These are phyloP conservation scores for Ciconia boyciana DNA, from an alignment of 2,113 vertebrate genomes.

Conservation along the genomic window DNA sequence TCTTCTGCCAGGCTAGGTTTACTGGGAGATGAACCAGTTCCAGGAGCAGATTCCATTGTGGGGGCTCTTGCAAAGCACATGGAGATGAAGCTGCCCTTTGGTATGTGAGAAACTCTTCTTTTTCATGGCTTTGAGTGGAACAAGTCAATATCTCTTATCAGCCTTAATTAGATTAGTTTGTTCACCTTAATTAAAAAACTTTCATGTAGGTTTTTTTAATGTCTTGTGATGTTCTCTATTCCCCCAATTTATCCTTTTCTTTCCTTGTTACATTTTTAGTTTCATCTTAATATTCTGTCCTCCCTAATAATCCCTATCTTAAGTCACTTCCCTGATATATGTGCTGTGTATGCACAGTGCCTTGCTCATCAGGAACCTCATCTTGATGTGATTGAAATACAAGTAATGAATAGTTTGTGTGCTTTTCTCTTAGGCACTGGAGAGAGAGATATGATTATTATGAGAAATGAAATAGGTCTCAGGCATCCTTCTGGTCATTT, in stretches of 20 bases:
- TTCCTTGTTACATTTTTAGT: background rate
- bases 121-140: background rate
- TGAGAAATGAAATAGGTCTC: slow-evolving; percentile 90
- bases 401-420: background rate
- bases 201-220: background rate
- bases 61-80: slow-evolving; percentile 88
- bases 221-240: background rate
- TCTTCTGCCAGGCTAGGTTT: slow-evolving; percentile 84
- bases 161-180: background rate
- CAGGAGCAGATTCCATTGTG: slow-evolving; percentile 82
- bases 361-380: background rate
- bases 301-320: background rate
- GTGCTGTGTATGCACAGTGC: background rate
- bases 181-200: background rate
- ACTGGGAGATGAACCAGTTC: slow-evolving; percentile 83
- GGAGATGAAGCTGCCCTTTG: slow-evolving; percentile 85
- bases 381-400: background rate
- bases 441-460: slow-evolving; percentile 91
- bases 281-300: background rate
- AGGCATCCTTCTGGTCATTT: slow-evolving; percentile 91
- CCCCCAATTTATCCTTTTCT: background rate
- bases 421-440: slow-evolving; percentile 74
- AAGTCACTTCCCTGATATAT: background rate
- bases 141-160: background rate
- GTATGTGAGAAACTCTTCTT: slow-evolving; percentile 68